Evolutionary conservation across 1,140 invertebrate species (phyloP).

Genomic region (Lepeophtheirus salmonis): DNA sequence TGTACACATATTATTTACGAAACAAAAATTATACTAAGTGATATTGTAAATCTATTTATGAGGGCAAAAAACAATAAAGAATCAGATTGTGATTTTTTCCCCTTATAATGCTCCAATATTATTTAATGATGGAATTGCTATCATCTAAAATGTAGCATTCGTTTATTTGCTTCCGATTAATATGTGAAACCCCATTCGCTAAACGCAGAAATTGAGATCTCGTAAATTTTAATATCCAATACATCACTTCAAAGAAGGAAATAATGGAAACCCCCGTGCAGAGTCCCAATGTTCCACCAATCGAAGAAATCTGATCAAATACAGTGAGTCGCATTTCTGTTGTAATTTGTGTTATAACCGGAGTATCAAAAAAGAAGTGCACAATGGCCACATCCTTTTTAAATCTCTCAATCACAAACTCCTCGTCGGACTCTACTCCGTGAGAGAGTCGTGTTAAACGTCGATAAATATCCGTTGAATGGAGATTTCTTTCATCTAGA

Average conservation of each 20-base stretch:
- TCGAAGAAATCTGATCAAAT: conserved; percentile 7
- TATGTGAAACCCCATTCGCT: neutral
- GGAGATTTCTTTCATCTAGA: neutral
- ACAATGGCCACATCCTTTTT: conserved; percentile 6
- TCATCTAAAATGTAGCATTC: neutral
- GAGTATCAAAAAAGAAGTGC: conserved; percentile 15
- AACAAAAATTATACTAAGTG: no score
- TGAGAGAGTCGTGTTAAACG: neutral
- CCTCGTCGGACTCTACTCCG: neutral
- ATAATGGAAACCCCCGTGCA: conserved; percentile 12
- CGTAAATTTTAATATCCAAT: conserved; percentile 1
- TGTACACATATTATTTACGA: no score
- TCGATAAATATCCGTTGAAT: neutral
- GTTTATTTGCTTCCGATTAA: neutral
- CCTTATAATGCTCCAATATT: no score
- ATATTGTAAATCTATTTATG: no score
- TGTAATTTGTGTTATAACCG: conserved; percentile 11
- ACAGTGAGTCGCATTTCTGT: conserved; percentile 2
- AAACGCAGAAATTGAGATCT: neutral
- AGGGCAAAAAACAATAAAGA: no score
- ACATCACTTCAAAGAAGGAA: conserved; percentile 1
- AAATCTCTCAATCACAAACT: neutral
- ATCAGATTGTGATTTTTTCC: no score
- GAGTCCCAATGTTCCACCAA: conserved; percentile 10
- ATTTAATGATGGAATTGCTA: no score